phyloP scores from a whole-genome alignment of 2,888 invertebrate species.

The Oscheius sp. region DNA sequence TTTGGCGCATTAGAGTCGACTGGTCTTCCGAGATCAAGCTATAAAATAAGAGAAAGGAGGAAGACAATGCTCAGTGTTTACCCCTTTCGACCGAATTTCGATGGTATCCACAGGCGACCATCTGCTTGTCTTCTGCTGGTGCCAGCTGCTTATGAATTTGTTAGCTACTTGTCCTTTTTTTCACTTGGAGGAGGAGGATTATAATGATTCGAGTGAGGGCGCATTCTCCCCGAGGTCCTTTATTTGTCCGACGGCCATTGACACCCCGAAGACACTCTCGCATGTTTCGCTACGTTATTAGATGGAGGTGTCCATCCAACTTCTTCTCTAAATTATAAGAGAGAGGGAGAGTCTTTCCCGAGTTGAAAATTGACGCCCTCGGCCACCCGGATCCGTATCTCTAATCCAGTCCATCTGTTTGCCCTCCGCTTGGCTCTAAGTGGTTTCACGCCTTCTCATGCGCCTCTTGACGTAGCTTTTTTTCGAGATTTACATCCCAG shows the following conservation, averaged over 20 bases:
- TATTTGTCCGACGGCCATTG: slow-evolving; percentile 36
- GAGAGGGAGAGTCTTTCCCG: background rate
- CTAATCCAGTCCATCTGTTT: slow-evolving; percentile 34
- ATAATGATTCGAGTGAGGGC: slow-evolving; percentile 13
- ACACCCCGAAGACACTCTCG: slow-evolving; percentile 27
- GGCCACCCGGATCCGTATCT: slow-evolving; percentile 8
- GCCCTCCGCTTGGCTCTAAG: slow-evolving; percentile 20
- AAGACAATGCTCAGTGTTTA: slow-evolving; percentile 8
- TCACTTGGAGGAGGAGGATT: slow-evolving; percentile 3
- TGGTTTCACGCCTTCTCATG: slow-evolving; percentile 27
- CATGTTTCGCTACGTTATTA: slow-evolving; percentile 34
- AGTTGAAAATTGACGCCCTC: slow-evolving; percentile 10
- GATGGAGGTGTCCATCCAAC: background rate
- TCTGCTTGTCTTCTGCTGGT: slow-evolving; percentile 2
- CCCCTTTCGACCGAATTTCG: background rate
- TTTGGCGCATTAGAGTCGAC: background rate
- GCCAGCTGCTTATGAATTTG: background rate
- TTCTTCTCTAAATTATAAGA: background rate
- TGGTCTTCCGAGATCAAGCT: too few relatives aligned
- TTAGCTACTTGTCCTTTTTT: background rate
- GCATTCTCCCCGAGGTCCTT: slow-evolving; percentile 25
- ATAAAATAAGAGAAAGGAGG: background rate
- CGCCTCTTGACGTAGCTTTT: slow-evolving; percentile 4
- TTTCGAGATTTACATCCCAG: too few relatives aligned
- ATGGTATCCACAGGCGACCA: slow-evolving; percentile 18